Evolutionary conservation across 2,797 vertebrate genomes (phyloP).

Genomic region (Spinus olivaceus): DNA sequence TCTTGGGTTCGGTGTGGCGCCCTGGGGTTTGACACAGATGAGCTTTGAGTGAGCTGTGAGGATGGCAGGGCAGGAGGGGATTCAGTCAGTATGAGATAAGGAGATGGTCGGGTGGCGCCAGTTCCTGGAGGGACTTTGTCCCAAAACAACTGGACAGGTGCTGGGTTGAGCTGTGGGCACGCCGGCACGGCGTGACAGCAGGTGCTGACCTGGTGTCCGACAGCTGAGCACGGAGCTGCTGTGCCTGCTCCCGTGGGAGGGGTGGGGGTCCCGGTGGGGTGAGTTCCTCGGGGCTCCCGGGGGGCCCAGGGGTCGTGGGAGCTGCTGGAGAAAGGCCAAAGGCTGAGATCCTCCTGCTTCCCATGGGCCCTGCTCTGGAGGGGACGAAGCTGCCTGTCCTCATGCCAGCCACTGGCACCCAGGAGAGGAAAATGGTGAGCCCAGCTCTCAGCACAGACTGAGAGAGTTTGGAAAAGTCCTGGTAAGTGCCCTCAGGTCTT

Average conservation of each 20-base stretch:
- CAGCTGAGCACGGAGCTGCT: accelerated
- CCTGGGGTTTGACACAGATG: accelerated
- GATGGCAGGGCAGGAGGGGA: not conserved
- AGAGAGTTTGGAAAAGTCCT: not conserved
- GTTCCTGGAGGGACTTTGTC: not conserved
- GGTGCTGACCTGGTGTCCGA: not conserved
- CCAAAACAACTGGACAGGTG: not conserved
- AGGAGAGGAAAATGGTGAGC: not conserved
- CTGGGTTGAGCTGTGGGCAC: not conserved
- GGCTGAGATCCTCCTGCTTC: not conserved
- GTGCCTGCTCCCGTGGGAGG: accelerated
- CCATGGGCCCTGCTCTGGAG: accelerated
- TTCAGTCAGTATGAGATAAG: not conserved
- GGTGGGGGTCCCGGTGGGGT: accelerated
- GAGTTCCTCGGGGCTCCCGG: not conserved
- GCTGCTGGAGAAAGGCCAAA: not conserved
- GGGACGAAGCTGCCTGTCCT: accelerated
- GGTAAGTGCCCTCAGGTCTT: not conserved
- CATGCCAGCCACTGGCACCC: accelerated
- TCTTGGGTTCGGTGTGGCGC: accelerated
- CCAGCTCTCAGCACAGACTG: not conserved
- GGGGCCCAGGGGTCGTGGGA: not conserved
- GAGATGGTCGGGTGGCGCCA: accelerated
- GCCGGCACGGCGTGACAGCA: accelerated
- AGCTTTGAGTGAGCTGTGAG: not conserved